Percentiles rank a stretch among this genome's conserved stretches.
These are phyloP conservation scores for Heloderma charlesbogerti DNA, from an alignment of 2,113 vertebrate species.

Conservation along the genomic window DNA sequence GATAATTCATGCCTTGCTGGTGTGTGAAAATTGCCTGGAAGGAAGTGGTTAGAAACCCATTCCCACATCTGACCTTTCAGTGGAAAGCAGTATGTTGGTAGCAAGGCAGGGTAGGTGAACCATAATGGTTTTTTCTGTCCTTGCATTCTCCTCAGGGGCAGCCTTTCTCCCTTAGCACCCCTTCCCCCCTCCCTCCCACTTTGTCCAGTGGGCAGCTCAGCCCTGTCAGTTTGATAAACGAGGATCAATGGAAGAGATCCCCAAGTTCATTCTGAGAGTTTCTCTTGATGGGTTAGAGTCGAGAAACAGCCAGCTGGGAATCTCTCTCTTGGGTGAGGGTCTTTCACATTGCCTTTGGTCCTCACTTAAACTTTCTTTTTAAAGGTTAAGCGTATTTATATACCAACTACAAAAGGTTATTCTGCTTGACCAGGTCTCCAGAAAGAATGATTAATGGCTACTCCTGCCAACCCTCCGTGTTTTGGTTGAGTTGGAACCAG, in stretches of 20 bases:
- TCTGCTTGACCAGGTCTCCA: slow-evolving; percentile 16
- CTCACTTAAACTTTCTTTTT: slow-evolving; percentile 41
- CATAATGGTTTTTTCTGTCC: slow-evolving; percentile 9
- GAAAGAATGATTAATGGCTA: slow-evolving; percentile 24
- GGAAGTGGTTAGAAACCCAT: neutral
- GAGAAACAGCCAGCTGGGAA: neutral
- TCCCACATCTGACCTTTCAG: neutral
- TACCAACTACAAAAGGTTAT: slow-evolving; percentile 26
- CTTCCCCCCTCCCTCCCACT: neutral
- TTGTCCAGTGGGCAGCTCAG: neutral
- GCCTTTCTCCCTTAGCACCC: neutral
- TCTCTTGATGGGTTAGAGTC: neutral
- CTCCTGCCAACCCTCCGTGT: neutral
- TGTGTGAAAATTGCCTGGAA: slow-evolving; percentile 2
- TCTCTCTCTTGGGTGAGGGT: neutral
- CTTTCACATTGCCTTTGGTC: slow-evolving; percentile 19
- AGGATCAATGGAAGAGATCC: neutral
- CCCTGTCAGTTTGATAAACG: slow-evolving; percentile 33
- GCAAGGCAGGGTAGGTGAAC: neutral
- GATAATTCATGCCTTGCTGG: neutral
- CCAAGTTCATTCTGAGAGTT: slow-evolving; percentile 15
- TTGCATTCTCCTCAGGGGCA: neutral
- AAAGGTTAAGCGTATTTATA: slow-evolving; percentile 48
- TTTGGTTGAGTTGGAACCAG: neutral
- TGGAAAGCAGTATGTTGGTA: neutral